Conservation (phyloP, 2,113 vertebrate genomes). For the Fregetta grallaria region DNA sequence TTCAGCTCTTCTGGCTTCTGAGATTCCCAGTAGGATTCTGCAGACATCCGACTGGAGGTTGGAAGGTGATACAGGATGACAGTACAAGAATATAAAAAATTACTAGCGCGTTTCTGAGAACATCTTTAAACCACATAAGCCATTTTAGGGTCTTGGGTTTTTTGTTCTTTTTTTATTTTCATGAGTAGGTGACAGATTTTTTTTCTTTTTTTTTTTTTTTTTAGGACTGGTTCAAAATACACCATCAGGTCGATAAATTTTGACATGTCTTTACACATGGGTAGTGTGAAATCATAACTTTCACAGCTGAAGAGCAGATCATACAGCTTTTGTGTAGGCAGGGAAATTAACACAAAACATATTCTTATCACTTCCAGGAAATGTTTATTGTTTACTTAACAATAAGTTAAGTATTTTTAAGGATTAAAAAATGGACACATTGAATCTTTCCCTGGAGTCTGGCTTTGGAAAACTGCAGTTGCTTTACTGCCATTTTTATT, state of each 20-base stretch:
- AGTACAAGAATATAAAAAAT: slow-evolving; percentile 33
- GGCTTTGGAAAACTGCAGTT: neutral
- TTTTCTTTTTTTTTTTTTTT: neutral
- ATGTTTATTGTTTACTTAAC: slow-evolving; percentile 17
- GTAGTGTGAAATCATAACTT: neutral
- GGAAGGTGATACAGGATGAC: neutral
- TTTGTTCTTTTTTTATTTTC: neutral
- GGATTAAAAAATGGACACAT: neutral
- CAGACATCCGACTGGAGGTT: neutral
- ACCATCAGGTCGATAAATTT: neutral
- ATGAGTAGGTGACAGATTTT: neutral
- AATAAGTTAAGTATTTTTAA: neutral
- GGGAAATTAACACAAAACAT: neutral
- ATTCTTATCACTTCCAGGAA: neutral
- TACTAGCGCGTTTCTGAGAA: neutral
- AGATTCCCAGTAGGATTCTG: slow-evolving; percentile 18
- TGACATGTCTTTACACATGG: neutral
- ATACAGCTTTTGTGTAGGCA: neutral
- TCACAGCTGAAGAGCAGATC: neutral
- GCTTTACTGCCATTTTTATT: slow-evolving; percentile 6
- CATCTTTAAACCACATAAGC: neutral
- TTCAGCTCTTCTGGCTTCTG: neutral
- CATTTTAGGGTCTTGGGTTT: neutral
- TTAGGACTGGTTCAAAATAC: neutral
- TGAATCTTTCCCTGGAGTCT: neutral